Percentiles rank a stretch among this genome's conserved stretches.
phyloP scores from a whole-genome alignment of 2,797 vertebrate genomes.

The Tokudaia tokunoshimensis region DNA sequence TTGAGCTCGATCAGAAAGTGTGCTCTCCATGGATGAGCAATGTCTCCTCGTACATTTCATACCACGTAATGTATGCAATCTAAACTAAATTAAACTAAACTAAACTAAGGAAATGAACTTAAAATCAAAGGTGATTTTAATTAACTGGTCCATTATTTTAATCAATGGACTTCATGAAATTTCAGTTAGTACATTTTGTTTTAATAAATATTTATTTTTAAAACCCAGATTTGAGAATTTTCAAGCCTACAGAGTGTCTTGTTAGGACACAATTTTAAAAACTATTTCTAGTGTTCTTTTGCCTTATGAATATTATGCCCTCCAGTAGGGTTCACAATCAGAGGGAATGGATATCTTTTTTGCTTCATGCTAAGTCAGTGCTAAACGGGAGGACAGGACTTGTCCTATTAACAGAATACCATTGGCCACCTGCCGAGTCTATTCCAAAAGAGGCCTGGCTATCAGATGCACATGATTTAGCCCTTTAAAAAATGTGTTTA shows the following conservation, averaged over 20 bases:
- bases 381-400: neutral
- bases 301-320: neutral
- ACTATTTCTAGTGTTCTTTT: neutral
- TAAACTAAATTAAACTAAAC: slow-evolving; percentile 15
- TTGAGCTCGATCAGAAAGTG: neutral
- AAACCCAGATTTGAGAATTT: neutral
- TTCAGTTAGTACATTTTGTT: neutral
- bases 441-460: neutral
- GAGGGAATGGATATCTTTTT: neutral
- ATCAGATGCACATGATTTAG: neutral
- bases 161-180: neutral
- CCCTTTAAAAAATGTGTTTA: neutral
- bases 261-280: neutral
- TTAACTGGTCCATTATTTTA: neutral
- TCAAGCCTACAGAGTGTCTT: neutral
- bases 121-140: neutral
- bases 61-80: neutral
- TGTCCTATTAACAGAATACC: neutral
- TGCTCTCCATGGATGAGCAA: too few species aligned
- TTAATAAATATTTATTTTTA: neutral
- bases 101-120: neutral
- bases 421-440: neutral
- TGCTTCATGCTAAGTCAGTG: neutral
- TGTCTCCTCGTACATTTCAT: neutral
- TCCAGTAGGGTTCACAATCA: neutral